Base-by-base conservation (phyloP, 2,888 invertebrate genomes). In the Trissolcus japonicus region DNA sequence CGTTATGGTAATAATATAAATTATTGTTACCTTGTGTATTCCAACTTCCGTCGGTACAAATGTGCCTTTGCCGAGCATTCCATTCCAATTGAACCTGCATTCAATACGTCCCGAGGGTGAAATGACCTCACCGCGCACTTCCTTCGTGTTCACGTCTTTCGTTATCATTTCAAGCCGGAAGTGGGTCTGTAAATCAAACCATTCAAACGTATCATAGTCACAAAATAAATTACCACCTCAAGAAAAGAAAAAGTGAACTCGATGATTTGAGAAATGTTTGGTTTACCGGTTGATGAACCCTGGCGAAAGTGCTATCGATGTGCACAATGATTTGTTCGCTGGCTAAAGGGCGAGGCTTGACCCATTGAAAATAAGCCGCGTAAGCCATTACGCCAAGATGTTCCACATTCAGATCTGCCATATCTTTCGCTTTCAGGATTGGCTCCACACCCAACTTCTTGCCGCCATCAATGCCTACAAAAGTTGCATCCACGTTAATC, bases 331-430 rank as follows among this genome's bases (percentile, higher is more conserved):
- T 91, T 90, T 96, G 92, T 84, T 97, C 96, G 73, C 95, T 94
- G 0, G 96, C 91, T 6, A 95, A 95, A 11, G 95, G 95, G 54
- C 95, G 91, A 69, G 96, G 95, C 29, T 95, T 94, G 40, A 97
- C 93, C 93, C 97, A 96, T 82, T 96, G 95, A 90, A 96, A 95
- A 87, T 96, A 94, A 0, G 98, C 96, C 0, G 96, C 96, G 90
- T 98, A 98, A 0, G 98, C 96, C 99, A 99, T 99, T 71, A 98
- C 96, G 9, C 97, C 98, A 81, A 99, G 91, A 90, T 98, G 98
- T 87, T 99, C 98, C 6, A 97, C 96, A 86, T 98, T 96, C 46
- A 94, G 95, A 88, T 97, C 97, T 43, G 96, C 95, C 94, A 99
- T 96, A 86, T 99, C 98, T 87, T 95, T 95, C 13, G 98, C 95